Percentiles rank a stretch among this genome's conserved stretches.
Conservation (phyloP, 2,797 vertebrate genomes). For the Takifugu ocellatus region DNA sequence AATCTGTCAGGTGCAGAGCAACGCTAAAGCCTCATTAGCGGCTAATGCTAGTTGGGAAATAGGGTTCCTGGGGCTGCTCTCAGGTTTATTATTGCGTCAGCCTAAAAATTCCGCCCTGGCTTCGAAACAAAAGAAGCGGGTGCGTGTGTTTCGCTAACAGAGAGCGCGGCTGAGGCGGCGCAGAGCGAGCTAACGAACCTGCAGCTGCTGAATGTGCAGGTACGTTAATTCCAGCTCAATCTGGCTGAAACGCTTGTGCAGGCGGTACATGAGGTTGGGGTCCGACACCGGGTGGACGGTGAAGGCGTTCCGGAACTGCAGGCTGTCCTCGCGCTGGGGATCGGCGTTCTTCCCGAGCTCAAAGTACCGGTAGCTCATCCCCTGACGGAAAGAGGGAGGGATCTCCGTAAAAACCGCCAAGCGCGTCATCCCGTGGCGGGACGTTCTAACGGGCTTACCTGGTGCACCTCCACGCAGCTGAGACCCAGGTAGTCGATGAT, state of each 20-base stretch:
- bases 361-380: conserved; percentile 87
- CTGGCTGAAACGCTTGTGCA: conserved; percentile 91
- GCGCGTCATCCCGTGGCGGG: background rate
- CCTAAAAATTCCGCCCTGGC: conserved; percentile 31
- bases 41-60: background rate
- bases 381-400: conserved; percentile 66
- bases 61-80: background rate
- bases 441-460: conserved; percentile 71
- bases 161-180: background rate
- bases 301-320: conserved; percentile 83
- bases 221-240: conserved; percentile 89
- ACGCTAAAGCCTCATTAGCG: background rate
- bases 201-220: conserved; percentile 87
- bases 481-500: conserved; percentile 93
- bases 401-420: background rate
- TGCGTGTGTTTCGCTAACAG: conserved; percentile 4
- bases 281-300: conserved; percentile 89
- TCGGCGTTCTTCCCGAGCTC: conserved; percentile 91
- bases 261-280: conserved; percentile 88
- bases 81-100: conserved; percentile 30
- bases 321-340: conserved; percentile 85
- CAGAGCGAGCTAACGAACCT: conserved; percentile 70
- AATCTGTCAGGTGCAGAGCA: background rate
- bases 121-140: background rate
- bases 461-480: conserved; percentile 85